These are phyloP conservation scores for Eulacestoma nigropectus DNA, from an alignment of 2,113 vertebrate genomes.

Conservation along the genomic window DNA sequence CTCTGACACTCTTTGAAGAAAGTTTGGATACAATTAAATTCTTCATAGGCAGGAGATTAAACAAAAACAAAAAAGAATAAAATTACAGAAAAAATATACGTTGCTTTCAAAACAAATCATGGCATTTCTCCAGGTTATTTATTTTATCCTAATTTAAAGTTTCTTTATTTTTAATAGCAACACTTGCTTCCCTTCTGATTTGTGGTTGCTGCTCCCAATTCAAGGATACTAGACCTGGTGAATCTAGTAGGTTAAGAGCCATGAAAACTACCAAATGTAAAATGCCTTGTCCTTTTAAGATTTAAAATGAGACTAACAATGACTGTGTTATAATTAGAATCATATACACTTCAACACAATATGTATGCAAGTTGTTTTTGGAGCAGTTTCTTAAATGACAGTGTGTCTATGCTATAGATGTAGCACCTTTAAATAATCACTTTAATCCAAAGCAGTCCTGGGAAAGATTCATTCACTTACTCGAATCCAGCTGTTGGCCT, in stretches of 20 bases:
- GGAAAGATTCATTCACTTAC: slow-evolving; percentile 70
- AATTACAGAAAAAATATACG: not conserved
- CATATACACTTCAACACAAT: not conserved
- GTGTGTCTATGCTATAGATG: not conserved
- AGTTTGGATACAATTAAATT: slow-evolving; percentile 33
- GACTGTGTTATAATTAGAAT: not conserved
- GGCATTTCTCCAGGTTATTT: not conserved
- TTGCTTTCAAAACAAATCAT: slow-evolving; percentile 8
- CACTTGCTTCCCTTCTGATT: not conserved
- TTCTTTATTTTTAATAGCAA: not conserved
- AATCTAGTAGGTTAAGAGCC: not conserved
- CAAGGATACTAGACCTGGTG: not conserved
- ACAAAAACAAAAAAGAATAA: not conserved
- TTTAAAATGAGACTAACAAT: not conserved
- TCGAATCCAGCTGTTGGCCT: slow-evolving; percentile 86
- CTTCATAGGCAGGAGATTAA: slow-evolving; percentile 3
- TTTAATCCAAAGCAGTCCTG: slow-evolving; percentile 45
- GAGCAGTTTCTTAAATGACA: slow-evolving; percentile 25
- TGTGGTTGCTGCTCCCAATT: not conserved
- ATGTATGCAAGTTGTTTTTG: not conserved
- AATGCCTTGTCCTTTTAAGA: not conserved
- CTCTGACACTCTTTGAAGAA: not conserved
- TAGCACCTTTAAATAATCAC: slow-evolving; percentile 37
- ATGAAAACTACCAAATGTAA: not conserved
- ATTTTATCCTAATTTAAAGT: slow-evolving; percentile 5